Conservation (phyloP, 2,113 vertebrate genomes). For the Lasiurus cinereus region DNA sequence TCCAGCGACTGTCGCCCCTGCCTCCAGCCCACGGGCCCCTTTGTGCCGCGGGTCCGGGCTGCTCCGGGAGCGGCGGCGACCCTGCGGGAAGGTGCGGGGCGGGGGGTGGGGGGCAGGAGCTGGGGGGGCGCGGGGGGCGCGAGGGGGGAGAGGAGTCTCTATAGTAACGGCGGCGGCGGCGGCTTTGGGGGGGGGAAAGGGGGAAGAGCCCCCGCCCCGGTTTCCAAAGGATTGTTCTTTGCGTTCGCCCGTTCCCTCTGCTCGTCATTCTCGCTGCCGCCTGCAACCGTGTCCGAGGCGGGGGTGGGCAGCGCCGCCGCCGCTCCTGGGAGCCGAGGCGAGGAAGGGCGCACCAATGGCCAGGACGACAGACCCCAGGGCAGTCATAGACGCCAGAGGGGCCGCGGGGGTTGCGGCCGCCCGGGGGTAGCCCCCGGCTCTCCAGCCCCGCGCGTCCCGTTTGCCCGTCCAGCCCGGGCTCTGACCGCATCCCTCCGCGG, state of each 20-base stretch:
- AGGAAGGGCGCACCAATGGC: background rate
- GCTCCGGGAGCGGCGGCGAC: constrained; percentile 29
- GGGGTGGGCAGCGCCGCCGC: background rate
- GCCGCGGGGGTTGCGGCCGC: background rate
- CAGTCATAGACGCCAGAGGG: background rate
- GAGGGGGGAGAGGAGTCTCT: constrained; percentile 62
- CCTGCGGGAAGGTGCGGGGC: background rate
- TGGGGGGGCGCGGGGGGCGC: background rate
- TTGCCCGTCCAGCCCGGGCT: background rate
- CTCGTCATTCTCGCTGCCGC: background rate
- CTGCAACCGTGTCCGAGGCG: background rate
- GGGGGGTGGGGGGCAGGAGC: background rate
- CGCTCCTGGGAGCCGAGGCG: background rate
- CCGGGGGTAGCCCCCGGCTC: background rate
- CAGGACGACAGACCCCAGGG: background rate
- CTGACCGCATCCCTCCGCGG: background rate
- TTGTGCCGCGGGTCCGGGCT: constrained; percentile 68
- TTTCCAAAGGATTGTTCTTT: constrained; percentile 40
- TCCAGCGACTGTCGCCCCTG: background rate
- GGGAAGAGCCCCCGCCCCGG: background rate
- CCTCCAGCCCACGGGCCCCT: constrained; percentile 10
- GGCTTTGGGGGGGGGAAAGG: background rate
- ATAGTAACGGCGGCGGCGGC: constrained; percentile 79
- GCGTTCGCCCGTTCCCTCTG: background rate
- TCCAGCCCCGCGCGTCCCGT: background rate